These are phyloP conservation scores for Pyrochroa serraticornis DNA, from an alignment of 2,888 invertebrate genomes.

Conservation along the genomic window DNA sequence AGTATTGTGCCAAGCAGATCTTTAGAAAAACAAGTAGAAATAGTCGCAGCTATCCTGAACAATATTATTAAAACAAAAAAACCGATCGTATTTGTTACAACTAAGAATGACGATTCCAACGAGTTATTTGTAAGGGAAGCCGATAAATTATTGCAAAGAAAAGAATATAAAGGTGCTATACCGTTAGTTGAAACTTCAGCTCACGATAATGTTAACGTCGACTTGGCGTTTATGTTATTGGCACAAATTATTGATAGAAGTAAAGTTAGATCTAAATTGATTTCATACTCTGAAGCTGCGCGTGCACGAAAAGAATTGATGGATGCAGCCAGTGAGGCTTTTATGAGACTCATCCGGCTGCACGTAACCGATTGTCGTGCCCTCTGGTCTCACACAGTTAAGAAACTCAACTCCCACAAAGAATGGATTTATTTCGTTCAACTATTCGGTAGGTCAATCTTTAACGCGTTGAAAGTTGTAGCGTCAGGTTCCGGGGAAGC, in stretches of 20 bases:
- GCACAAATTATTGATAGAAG: constrained; percentile 93
- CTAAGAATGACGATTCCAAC: constrained; percentile 93
- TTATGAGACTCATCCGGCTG: constrained; percentile 82
- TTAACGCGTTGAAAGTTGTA: constrained; percentile 12
- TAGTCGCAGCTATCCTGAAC: constrained; percentile 81
- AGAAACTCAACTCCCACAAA: constrained; percentile 83
- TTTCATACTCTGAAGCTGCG: constrained; percentile 83
- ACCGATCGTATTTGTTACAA: constrained; percentile 91
- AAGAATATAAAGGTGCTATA: constrained; percentile 89
- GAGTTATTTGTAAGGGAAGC: constrained; percentile 88
- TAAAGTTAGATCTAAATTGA: constrained; percentile 73
- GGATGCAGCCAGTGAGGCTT: constrained; percentile 89
- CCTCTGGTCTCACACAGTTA: constrained; percentile 85
- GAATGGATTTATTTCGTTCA: constrained; percentile 91
- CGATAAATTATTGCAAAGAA: constrained; percentile 83
- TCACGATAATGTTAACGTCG: constrained; percentile 95
- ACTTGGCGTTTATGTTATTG: constrained; percentile 85
- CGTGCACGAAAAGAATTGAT: constrained; percentile 84
- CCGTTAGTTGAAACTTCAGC: constrained; percentile 93
- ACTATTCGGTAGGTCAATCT: constrained; percentile 63
- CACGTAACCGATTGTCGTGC: constrained; percentile 84
- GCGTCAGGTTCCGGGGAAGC: neutral
- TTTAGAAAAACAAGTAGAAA: constrained; percentile 90
- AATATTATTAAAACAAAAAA: constrained; percentile 92
- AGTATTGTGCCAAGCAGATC: constrained; percentile 90